Percentiles rank a stretch among this genome's conserved stretches.
Conservation (phyloP, 2,888 invertebrate genomes). For the Cacoxenus indagator region DNA sequence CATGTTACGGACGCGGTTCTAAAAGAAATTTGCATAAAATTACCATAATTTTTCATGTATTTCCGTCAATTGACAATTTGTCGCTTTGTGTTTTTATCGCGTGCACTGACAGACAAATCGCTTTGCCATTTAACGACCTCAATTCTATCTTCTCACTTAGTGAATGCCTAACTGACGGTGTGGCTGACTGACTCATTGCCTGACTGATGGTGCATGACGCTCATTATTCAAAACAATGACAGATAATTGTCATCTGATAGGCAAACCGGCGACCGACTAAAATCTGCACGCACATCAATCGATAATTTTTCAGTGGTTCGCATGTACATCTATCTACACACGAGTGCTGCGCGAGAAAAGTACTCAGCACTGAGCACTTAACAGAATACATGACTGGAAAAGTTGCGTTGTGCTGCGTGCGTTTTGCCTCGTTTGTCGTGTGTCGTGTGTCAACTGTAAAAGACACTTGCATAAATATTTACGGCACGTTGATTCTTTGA, state of each 20-base stretch:
- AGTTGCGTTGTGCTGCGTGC: too few species aligned
- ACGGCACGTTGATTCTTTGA: conserved; percentile 48
- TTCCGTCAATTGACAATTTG: conserved; percentile 16
- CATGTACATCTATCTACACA: neutral
- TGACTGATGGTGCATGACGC: neutral
- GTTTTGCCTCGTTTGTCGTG: neutral
- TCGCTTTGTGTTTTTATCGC: conserved; percentile 14
- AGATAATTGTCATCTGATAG: conserved; percentile 18
- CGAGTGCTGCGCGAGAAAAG: neutral
- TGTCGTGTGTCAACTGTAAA: conserved; percentile 23
- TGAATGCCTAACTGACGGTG: neutral
- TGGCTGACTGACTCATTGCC: neutral
- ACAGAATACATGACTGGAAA: neutral
- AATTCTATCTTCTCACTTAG: neutral
- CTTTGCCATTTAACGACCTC: conserved; percentile 7
- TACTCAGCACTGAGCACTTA: neutral
- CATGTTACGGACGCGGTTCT: neutral
- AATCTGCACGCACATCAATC: neutral
- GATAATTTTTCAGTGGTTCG: neutral
- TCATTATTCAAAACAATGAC: conserved; percentile 22
- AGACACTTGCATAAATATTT: conserved; percentile 38
- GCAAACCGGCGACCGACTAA: neutral
- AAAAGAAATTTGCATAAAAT: conserved; percentile 31
- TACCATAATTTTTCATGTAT: conserved; percentile 31
- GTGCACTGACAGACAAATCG: conserved; percentile 9